Percentiles rank a stretch among this genome's conserved stretches.
phyloP scores from a whole-genome alignment of 1,140 invertebrate species.

The Gryllus bimaculatus region DNA sequence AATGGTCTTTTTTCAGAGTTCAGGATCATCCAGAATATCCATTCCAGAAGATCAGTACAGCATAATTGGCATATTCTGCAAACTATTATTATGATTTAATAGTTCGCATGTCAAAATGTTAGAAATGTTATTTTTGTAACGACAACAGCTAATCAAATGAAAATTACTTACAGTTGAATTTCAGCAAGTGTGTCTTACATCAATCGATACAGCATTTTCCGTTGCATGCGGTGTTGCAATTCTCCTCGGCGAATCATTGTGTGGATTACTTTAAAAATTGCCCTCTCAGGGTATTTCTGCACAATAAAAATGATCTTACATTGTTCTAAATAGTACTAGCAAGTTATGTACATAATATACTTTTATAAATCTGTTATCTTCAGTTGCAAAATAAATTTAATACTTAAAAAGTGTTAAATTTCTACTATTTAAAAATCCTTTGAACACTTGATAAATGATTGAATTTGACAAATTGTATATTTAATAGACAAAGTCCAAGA shows the following conservation, averaged over 20 bases:
- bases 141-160: background rate
- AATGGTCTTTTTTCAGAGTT: constrained; percentile 28
- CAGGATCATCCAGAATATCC: constrained; percentile 48
- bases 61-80: background rate
- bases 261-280: constrained; percentile 82
- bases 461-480: too few relatives aligned
- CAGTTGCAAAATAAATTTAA: background rate
- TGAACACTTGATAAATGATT: too few relatives aligned
- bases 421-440: too few relatives aligned
- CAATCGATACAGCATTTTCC: constrained; percentile 92
- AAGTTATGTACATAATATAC: constrained; percentile 11
- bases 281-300: constrained; percentile 79
- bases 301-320: constrained; percentile 20
- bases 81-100: background rate
- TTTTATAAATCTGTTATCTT: constrained; percentile 8
- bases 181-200: constrained; percentile 38
- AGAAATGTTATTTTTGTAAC: background rate
- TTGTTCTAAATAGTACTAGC: constrained; percentile 23
- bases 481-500: too few relatives aligned
- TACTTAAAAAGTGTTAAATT: background rate
- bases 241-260: constrained; percentile 92
- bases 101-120: too few relatives aligned
- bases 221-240: constrained; percentile 88
- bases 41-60: constrained; percentile 27
- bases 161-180: background rate